Base-by-base conservation (phyloP, 1,140 invertebrate genomes). In the Cepaea nemoralis region DNA sequence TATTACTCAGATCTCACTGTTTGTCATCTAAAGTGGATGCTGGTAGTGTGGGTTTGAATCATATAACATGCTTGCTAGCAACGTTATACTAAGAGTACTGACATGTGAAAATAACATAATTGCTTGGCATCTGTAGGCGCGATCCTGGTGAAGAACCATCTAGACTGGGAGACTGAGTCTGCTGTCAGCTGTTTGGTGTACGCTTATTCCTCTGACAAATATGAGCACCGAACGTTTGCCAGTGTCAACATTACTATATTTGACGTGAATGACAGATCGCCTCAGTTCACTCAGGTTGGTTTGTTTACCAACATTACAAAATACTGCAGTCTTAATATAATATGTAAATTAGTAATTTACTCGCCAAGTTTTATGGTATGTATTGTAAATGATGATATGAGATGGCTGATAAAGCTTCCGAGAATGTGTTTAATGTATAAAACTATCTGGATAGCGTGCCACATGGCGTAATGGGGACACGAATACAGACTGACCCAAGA, bases 161-260 rank as follows among this genome's bases (percentile, higher is more conserved):
- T 77, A 55, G 75, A 77, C 35, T 77, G 75, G 75, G 75, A 77
- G 35, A 77, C 75, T 22, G n/a, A 33, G 33, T 55, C 75, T 8
- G 19, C 27, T 3, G 50, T 77, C 31, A 63, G 8, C 19, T 77
- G 75, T 63, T 2, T 31, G 31, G 50, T 77, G 0, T 63, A 77
- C 31, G 75, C 75, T 37, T 77, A 77, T 45, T 77, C 75, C 16
- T 77, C 75, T 12, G 42, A 55, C 50, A 55, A 77, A 31, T 59
- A 55, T 12, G 19, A 24, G 1, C 27, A 63, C 75, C 1, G 75
- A 12, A 5, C 48, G 3, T 33, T 59, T 24, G 27, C 48, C n/a
- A 31, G 24, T 19, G 27, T 77, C 1, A 5, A 0, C 1, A 77
- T 77, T 39, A 37, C 0, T 12, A 31, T 77, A 1, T 14, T 3